phyloP scores from a whole-genome alignment of 2,888 invertebrate species.

The Athrips mouffetella region DNA sequence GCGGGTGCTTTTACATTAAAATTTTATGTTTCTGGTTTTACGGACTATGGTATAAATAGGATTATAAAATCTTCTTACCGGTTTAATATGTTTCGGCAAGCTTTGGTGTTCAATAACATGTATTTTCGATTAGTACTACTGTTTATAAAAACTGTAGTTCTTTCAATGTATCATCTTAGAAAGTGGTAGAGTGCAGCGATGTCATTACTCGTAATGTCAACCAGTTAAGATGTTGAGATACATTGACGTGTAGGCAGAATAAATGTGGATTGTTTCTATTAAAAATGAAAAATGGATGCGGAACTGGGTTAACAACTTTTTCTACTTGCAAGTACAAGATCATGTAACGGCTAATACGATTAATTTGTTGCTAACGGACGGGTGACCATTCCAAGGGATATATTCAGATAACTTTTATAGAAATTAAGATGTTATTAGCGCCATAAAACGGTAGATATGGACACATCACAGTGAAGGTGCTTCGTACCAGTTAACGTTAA shows the following conservation, averaged over 20 bases:
- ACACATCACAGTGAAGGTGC: not conserved
- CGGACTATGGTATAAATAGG: not conserved
- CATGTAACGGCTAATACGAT: not conserved
- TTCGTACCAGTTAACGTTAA: not conserved
- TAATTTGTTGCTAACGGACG: not conserved
- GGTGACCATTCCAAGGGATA: too few species aligned
- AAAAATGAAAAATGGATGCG: slow-evolving; percentile 27
- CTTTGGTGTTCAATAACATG: not conserved
- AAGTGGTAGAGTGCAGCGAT: slow-evolving; percentile 19
- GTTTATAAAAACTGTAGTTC: not conserved
- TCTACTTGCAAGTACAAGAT: slow-evolving; percentile 2
- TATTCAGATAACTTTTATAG: too few species aligned
- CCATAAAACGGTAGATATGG: too few species aligned
- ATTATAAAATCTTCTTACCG: not conserved
- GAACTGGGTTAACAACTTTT: slow-evolving; percentile 15
- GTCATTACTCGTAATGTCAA: slow-evolving; percentile 30
- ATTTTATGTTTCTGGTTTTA: not conserved
- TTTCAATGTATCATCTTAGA: slow-evolving; percentile 15
- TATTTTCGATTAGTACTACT: not conserved
- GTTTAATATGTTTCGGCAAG: not conserved
- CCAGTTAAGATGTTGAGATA: slow-evolving; percentile 31
- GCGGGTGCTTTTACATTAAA: slow-evolving; percentile 1
- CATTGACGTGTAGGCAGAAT: slow-evolving; percentile 28
- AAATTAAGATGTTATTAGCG: too few species aligned
- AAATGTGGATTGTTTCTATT: slow-evolving; percentile 25